Base-by-base conservation (phyloP, 64 coral and sea anemone genomes). In the Stylophora pistillata region DNA sequence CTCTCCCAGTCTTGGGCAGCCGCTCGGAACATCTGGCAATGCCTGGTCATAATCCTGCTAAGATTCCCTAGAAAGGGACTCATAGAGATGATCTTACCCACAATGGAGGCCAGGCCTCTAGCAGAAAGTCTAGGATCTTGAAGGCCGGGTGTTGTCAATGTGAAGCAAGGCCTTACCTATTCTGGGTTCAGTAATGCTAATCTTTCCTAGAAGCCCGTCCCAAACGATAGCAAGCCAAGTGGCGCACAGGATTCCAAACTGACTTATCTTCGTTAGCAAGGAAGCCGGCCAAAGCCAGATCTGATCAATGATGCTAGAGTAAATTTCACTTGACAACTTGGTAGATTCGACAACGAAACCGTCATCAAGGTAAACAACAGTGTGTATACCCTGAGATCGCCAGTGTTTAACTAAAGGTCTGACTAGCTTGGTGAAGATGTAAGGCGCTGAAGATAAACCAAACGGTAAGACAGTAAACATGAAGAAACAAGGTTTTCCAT, bases 371-470 rank as follows among this genome's bases (percentile, higher is more conserved):
- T 87, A 94, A 77, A 91, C 83, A 30, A 95, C 32, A 63, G 75
- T 80, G 62, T 81, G 85, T 23, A 88, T 86, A 9, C 88, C 69
- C 25, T 72, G 62, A 26, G 68, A 72, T 61, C 77, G 79, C 88
- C 93, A 94, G 47, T 72, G 71, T 65, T 91, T 79, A 65, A 90
- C 79, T 68, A 90, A 81, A 30, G 88, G 87, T 32, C 92, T 83
- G 29, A 87, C 16, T 15, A 94, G 72, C 77, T 94, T 86, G 41
- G 73, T 94, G 31, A 90, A 94, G 15, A 89, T 58, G 31, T 80
- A 86, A 15, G 82, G 88, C 32, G 93, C 93, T n/a, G n/a, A n/a
- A n/a, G n/a, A n/a, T n/a, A n/a, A n/a, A n/a, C n/a, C n/a, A n/a
- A n/a, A n/a, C n/a, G n/a, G n/a, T n/a, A n/a, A n/a, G n/a, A n/a